Evolutionary conservation across 2,888 invertebrate species (phyloP).

Genomic region (Sphecodes monilicornis): DNA sequence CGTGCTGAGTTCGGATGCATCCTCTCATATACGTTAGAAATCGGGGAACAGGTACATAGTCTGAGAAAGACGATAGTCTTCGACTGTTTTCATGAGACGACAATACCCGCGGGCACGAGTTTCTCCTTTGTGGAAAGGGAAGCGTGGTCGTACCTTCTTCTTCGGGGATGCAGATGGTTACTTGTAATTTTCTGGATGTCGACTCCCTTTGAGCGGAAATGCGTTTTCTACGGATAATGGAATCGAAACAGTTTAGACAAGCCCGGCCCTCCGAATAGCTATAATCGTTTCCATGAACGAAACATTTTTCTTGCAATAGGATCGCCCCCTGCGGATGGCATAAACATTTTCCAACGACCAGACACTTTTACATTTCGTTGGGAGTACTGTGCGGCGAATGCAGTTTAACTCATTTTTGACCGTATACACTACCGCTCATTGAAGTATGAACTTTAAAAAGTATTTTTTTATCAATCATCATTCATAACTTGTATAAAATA

Average conservation of each 20-base stretch:
- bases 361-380: background rate
- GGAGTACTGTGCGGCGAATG: background rate
- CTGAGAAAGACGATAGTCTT: conserved; percentile 6
- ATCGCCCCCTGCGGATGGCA: background rate
- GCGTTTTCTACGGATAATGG: background rate
- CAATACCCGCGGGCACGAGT: conserved; percentile 34
- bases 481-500: too few species aligned
- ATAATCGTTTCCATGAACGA: background rate
- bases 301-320: background rate
- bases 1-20: background rate
- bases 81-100: conserved; percentile 21
- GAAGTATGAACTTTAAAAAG: too few species aligned
- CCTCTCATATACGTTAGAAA: conserved; percentile 47
- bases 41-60: conserved; percentile 66
- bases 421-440: too few species aligned
- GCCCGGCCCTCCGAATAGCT: background rate
- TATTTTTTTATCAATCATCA: too few species aligned
- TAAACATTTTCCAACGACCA: background rate
- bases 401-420: background rate
- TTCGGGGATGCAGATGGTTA: background rate
- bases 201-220: conserved; percentile 3
- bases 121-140: conserved; percentile 15
- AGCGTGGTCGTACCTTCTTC: background rate
- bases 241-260: background rate
- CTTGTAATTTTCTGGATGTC: conserved; percentile 13